Evolutionary conservation across 2,113 vertebrate genomes (phyloP).

Genomic region (Cyrtonyx montezumae): DNA sequence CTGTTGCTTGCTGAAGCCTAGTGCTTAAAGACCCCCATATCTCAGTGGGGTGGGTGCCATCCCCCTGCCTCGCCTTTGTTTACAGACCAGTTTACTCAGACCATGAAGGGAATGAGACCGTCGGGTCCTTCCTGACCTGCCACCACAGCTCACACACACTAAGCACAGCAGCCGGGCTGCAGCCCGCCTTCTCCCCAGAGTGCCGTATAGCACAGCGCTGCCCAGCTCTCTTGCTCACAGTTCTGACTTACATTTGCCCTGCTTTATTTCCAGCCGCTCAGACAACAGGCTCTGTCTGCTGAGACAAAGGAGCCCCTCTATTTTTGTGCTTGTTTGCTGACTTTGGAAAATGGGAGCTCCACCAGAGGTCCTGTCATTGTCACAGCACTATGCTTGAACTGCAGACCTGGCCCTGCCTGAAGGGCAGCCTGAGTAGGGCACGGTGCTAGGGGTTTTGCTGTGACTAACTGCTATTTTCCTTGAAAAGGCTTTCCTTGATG

Average conservation of each 20-base stretch:
- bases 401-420: neutral
- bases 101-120: neutral
- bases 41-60: neutral
- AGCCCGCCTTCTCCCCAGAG: neutral
- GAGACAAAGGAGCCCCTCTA: neutral
- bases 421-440: neutral
- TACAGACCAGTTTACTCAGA: neutral
- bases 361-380: constrained; percentile 26
- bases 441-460: neutral
- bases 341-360: neutral
- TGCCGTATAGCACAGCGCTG: fast-evolving
- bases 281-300: neutral
- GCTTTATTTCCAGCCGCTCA: neutral
- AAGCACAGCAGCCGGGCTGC: neutral
- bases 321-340: neutral
- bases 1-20: neutral
- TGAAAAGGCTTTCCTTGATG: neutral
- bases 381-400: neutral
- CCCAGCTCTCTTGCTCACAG: fast-evolving
- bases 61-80: neutral
- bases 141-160: neutral
- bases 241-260: constrained; percentile 1
- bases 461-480: neutral
- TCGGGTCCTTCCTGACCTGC: neutral
- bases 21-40: neutral